phyloP scores from a whole-genome alignment of 2,113 vertebrate species.

The Carassius carassius region DNA sequence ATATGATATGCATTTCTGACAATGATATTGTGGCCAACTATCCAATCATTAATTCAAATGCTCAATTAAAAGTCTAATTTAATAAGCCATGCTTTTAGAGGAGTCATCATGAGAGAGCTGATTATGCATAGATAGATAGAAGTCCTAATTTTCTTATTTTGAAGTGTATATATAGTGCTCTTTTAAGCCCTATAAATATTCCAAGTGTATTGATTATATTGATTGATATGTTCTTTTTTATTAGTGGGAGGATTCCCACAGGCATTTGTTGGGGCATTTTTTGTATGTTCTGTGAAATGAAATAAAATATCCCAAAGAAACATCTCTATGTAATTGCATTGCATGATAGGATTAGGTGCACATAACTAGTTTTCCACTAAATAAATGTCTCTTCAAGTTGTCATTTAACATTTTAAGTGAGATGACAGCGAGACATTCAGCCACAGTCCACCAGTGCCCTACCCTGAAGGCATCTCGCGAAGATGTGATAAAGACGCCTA shows the following conservation, averaged over 20 bases:
- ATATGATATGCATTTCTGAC: neutral
- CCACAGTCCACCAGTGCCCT: conserved; percentile 11
- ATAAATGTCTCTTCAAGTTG: neutral
- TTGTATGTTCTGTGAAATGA: conserved; percentile 20
- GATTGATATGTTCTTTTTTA: neutral
- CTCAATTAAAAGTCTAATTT: neutral
- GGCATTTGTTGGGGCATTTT: neutral
- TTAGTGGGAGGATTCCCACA: neutral
- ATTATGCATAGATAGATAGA: neutral
- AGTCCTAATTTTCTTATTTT: neutral
- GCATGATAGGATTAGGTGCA: neutral
- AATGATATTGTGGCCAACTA: neutral
- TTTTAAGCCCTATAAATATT: conserved; percentile 41
- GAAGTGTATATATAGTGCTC: neutral
- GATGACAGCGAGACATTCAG: neutral
- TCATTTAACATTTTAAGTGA: neutral
- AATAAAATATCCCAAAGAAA: neutral
- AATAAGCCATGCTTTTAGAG: neutral
- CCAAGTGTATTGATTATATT: conserved; percentile 21
- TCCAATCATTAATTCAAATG: neutral
- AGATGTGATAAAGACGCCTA: conserved; percentile 14
- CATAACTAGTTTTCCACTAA: neutral
- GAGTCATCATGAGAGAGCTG: neutral
- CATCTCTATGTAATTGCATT: neutral
- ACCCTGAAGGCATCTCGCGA: conserved; percentile 29